Evolutionary conservation across 2,888 invertebrate species (phyloP), one percentile per base, ranked within the genome.

Genomic region (Augochlorella aurata): DNA sequence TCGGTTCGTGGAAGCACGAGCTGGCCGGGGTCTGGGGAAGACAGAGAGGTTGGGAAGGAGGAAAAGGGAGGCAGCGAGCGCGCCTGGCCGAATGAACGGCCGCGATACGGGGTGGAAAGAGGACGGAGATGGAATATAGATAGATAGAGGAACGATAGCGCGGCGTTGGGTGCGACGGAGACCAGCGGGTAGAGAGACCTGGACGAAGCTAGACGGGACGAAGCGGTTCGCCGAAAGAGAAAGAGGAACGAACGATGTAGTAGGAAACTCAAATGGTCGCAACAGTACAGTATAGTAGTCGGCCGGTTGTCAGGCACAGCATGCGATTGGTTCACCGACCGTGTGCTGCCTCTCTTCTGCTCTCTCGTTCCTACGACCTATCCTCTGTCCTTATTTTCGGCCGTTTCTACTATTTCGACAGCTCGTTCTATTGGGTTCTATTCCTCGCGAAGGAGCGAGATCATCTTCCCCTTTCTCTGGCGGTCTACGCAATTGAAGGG

Each of bases 251-350:
- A 84, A 77, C 82, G 81, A 73, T 83, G 83, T 79, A 89, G 89
- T 89, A 91, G 91, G 91, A 91, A 91, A 91, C 91, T 91, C 88
- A 90, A 92, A 92, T 92, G 91, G 90, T 91, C 91, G 89, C 90
- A 88, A 90, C 87, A 89, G 87, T 88, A 86, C 87, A 85, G 90
- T 89, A 89, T 90, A 90, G 90, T 90, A 90, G 91, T 91, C 90
- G 90, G 87, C 86, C 87, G 90, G 90, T 91, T 91, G 91, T 91
- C 91, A 91, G 91, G 90, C 90, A 86, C 90, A 90, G 90, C 90
- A 86, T 90, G 87, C 91, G 90, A 91, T 91, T 91, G 91, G 91
- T 91, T 91, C 90, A 83, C 86, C 87, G 79, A 86, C 85, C 85
- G 87, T 90, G 86, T 87, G 86, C 85, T 83, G 81, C 82, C 78